Percentiles rank a stretch among this genome's conserved stretches.
Conservation (phyloP, 2,797 vertebrate genomes). For the Peromyscus aztecus region DNA sequence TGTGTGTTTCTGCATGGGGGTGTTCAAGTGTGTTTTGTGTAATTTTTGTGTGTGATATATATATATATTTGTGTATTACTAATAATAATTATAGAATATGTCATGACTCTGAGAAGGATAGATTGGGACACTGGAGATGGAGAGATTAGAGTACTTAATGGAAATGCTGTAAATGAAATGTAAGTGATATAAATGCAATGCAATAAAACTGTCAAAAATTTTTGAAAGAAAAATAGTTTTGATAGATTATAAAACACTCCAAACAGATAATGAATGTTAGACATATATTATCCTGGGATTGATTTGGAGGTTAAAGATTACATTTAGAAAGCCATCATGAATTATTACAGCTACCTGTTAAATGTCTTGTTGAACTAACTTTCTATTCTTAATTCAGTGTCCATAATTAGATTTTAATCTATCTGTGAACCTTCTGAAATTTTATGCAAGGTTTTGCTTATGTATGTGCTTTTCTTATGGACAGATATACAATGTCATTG, state of each 20-base stretch:
- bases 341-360: background rate
- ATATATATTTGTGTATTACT: background rate
- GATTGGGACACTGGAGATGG: background rate
- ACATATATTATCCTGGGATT: background rate
- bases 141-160: too few relatives aligned
- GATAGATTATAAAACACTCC: background rate
- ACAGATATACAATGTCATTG: background rate
- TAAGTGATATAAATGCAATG: background rate
- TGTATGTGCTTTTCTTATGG: conserved; percentile 42
- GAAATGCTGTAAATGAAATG: background rate
- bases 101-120: too few relatives aligned
- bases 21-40: background rate
- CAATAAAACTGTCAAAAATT: background rate
- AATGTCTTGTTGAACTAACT: background rate
- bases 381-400: background rate
- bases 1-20: too few relatives aligned
- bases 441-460: conserved; percentile 29
- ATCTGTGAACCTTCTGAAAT: conserved; percentile 10
- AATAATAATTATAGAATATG: background rate
- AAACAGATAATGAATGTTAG: background rate
- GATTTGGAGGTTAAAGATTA: background rate
- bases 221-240: background rate
- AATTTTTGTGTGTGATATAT: background rate
- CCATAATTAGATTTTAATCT: background rate
- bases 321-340: background rate